Base-by-base conservation (phyloP, 2,113 vertebrate species). In the Oophaga pumilio region DNA sequence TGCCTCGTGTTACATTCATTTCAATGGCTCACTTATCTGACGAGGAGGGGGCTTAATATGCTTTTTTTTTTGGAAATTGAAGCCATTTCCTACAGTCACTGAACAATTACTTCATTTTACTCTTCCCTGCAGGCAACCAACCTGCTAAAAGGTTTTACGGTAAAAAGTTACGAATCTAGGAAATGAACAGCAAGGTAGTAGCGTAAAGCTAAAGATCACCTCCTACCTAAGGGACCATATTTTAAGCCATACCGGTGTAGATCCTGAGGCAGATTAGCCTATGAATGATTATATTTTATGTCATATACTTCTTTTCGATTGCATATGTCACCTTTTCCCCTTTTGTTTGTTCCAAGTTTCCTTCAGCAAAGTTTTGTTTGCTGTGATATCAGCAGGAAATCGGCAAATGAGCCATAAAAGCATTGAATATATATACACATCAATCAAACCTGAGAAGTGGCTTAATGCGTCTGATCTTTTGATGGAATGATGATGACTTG, bases 351-450 rank as follows among this genome's bases (percentile, higher is more conserved):
- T 50, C 26, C 26, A 57, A 88, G 50, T 89, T 71, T 71, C 89
- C 73, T 33, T 69, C 9, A 22, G 89, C 71, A 76, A 89, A 82
- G 85, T 77, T 91, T 90, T 73, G 71, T 66, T 90, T 90, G 90
- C 91, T 90, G 74, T 91, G 89, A 87, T 90, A 88, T 88, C 87
- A 86, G 89, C 87, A 43, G 90, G 89, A 90, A 92, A 91, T 87
- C 88, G 79, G 91, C 89, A 91, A 93, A 91, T 85, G 88, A 92
- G 89, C 89, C 59, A 64, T 24, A 89, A 90, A 43, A 92, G 92
- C 86, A 90, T 91, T 92, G 91, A 91, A 90, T 92, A 88, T 76
- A 91, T 90, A 88, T 86, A 90, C 89, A 92, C 89, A 91, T 91
- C 90, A 90, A 87, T 91, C 53, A 87, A 73, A 73, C 0, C 56